A percentile compares a stretch with the other conserved stretches of the same genome.
Evolutionary conservation across 2,113 vertebrate species (phyloP).

Genomic region (Dicerorhinus sumatrensis): DNA sequence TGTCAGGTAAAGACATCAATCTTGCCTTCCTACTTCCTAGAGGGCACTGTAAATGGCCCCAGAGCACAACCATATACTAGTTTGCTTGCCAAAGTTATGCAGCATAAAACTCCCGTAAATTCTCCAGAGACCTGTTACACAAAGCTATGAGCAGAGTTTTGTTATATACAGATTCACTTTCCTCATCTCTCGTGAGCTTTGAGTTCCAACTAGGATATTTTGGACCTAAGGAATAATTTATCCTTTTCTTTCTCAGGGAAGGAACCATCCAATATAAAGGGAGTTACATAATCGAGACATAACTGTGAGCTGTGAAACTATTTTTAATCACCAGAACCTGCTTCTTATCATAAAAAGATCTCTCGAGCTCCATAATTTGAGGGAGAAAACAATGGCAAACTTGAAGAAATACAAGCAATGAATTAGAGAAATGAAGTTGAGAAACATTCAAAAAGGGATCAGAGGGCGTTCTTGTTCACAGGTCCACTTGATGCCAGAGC

Average conservation of each 20-base stretch:
- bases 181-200: constrained; percentile 18
- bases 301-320: constrained; percentile 38
- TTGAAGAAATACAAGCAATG: neutral
- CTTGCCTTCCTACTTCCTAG: neutral
- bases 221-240: constrained; percentile 38
- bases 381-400: neutral
- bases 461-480: neutral
- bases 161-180: neutral
- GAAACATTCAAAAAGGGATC: neutral
- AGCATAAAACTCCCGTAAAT: neutral
- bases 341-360: neutral
- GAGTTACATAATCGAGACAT: constrained; percentile 41
- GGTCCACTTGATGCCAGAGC: neutral
- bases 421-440: neutral
- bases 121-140: neutral
- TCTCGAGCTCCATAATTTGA: neutral
- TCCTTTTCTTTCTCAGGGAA: constrained; percentile 46
- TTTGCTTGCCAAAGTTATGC: neutral
- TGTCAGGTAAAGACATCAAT: neutral
- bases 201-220: constrained; percentile 24
- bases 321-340: constrained; percentile 37
- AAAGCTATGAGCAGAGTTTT: neutral
- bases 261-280: constrained; percentile 26
- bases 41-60: neutral
- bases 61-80: neutral